phyloP scores from a whole-genome alignment of 2,113 vertebrate genomes.

The Pseudorasbora parva region DNA sequence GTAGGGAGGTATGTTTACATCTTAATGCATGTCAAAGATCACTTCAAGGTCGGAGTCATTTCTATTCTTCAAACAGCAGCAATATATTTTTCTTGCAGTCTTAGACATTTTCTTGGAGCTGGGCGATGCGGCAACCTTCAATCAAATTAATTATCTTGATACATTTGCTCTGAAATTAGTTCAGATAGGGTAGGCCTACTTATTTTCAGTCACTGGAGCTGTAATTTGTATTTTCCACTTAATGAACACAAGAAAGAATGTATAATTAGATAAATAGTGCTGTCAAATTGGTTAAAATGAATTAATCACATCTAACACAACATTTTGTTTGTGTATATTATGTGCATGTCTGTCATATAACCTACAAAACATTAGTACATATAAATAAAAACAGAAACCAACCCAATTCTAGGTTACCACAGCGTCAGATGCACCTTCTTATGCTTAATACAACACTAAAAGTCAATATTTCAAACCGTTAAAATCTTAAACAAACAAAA shows the following conservation, averaged over 20 bases:
- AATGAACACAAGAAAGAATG: not conserved
- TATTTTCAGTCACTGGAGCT: not conserved
- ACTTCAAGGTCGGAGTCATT: not conserved
- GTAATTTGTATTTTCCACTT: not conserved
- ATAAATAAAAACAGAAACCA: not conserved
- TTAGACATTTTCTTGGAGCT: not conserved
- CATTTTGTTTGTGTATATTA: no score
- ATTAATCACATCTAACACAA: no score
- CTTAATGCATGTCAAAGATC: not conserved
- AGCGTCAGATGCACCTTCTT: not conserved
- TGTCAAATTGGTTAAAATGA: no score
- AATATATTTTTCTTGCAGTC: not conserved
- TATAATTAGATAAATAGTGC: not conserved
- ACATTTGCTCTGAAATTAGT: not conserved
- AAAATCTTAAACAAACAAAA: not conserved
- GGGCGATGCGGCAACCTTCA: not conserved
- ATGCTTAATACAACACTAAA: not conserved
- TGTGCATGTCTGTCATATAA: not conserved
- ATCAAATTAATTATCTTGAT: not conserved
- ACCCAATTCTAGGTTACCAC: not conserved
- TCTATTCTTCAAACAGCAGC: conserved; percentile 1
- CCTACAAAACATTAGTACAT: not conserved
- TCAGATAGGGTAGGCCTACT: not conserved
- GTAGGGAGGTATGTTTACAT: conserved; percentile 19
- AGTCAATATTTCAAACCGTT: not conserved